Percentiles rank a stretch among this genome's conserved stretches.
These are phyloP conservation scores for Agelastica alni DNA, from an alignment of 2,888 invertebrate species.

Conservation along the genomic window DNA sequence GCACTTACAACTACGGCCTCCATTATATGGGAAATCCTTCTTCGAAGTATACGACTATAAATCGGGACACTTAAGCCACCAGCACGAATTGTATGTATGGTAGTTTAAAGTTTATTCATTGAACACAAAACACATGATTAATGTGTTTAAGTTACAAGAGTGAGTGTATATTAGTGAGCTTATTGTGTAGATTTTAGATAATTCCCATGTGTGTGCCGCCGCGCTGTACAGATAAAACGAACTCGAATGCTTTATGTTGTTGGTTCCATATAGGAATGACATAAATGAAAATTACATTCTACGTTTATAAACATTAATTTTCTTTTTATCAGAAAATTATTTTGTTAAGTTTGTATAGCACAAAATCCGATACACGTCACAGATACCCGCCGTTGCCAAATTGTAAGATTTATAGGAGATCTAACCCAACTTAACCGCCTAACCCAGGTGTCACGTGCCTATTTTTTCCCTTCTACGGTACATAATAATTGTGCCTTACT, in stretches of 20 bases:
- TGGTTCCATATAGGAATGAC: too few species aligned
- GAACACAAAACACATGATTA: constrained; percentile 34
- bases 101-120: constrained; percentile 33
- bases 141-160: constrained; percentile 28
- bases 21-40: constrained; percentile 9
- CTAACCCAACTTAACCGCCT: too few species aligned
- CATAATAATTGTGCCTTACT: too few species aligned
- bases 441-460: too few species aligned
- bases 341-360: too few species aligned
- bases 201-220: constrained; percentile 30
- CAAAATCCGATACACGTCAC: too few species aligned
- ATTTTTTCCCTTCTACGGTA: too few species aligned
- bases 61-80: constrained; percentile 26
- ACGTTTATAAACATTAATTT: too few species aligned
- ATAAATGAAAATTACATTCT: too few species aligned
- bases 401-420: too few species aligned
- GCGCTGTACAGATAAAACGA: constrained; percentile 24
- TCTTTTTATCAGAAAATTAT: too few species aligned
- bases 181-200: constrained; percentile 34
- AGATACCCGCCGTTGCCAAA: too few species aligned
- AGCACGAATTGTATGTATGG: constrained; percentile 25
- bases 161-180: constrained; percentile 33
- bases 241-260: constrained; percentile 16
- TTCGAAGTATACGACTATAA: constrained; percentile 26
- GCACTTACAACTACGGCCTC: not conserved